Evolutionary conservation across 35 echinoderm and acorn worm genomes (phyloP), one percentile per base, ranked within the genome.

Genomic region (Lytechinus pictus): DNA sequence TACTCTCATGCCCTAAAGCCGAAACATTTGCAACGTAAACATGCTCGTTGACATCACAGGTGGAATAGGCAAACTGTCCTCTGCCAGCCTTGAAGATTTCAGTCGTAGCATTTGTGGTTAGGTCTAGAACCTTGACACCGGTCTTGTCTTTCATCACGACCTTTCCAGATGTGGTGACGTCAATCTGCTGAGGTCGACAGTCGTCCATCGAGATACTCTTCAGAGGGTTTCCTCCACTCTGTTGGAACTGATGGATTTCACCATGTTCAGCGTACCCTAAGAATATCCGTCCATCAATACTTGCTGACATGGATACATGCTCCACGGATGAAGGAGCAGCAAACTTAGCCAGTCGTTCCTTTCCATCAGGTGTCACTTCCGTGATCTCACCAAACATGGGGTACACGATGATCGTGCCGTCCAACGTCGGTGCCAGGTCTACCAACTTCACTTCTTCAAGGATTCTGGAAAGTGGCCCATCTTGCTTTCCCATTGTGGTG

Each of bases 231-330:
- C 92, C 92, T 14, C 92, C 92, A 57, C 53, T 57, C n/a, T 54
- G 54, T 1, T 57, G 54, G n/a, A 55, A 93, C 54, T 93, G 92
- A n/a, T 53, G 55, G 27, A 93, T 93, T 54, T 55, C n/a, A 19
- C 55, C n/a, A 11, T 57, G 54, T 16, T 93, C 92, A 27, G 92
- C 29, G n/a, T 93, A 93, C 11, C 92, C 92, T 54, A 93, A 28
- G 92, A 93, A 93, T 27, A 93, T 54, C 12, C 92, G 52, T 93
- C 92, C 92, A 93, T 93, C 92, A 57, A 54, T 57, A 10, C 53
- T 55, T 57, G n/a, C 8, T 54, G 92, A 93, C 54, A 93, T 55
- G 52, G 92, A 93, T 3, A 93, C 92, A 93, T 93, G 92, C 13
- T 57, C 27, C 53, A 5, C 28, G 3, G 92, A 93, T 12, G 92